Base-by-base conservation (phyloP, 2,888 invertebrate species). In the Eristalis intricaria region DNA sequence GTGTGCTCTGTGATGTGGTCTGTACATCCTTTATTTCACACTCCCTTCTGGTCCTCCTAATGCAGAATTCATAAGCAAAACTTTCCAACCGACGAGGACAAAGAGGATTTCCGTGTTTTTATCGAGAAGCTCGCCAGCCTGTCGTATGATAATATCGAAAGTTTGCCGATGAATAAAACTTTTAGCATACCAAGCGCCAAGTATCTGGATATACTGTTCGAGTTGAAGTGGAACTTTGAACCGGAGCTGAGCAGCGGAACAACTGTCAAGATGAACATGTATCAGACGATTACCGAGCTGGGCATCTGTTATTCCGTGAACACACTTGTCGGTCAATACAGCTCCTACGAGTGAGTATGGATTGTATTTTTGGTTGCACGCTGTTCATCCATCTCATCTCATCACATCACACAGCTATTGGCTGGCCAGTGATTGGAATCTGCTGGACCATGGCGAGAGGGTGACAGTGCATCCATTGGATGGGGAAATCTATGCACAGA, bases 401-500 rank as follows among this genome's bases (percentile, higher is more conserved):
- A 26, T n/a, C n/a, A n/a, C n/a, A 3, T 32, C 60, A n/a, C n/a
- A 1, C 71, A 95, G 96, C 10, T 96, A 96, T 89, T 94, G 95
- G 93, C 92, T 92, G 10, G 93, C 91, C 0, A 94, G 95, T 64
- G 93, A 94, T 84, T 95, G 95, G 95, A 94, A 94, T 74, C 88
- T 95, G 1, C 10, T 92, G 75, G 91, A 91, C 80, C 92, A 92
- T 89, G 92, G 92, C 4, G 92, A 90, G 82, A 90, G 90, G 22
- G 91, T 95, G 93, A 94, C 93, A 50, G 95, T 96, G 0, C 96
- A 96, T 92, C 96, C 96, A 0, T 90, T 96, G 10, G 96, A 96
- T 90, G 96, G 96, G 0, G 96, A 96, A 92, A 95, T 96, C n/a
- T 96, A 96, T 91, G 95, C 95, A 0, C 96, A 96, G 92, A 94